These are phyloP conservation scores for Pristionchus maxplancki DNA, from an alignment of 2,888 invertebrate species.

Conservation along the genomic window DNA sequence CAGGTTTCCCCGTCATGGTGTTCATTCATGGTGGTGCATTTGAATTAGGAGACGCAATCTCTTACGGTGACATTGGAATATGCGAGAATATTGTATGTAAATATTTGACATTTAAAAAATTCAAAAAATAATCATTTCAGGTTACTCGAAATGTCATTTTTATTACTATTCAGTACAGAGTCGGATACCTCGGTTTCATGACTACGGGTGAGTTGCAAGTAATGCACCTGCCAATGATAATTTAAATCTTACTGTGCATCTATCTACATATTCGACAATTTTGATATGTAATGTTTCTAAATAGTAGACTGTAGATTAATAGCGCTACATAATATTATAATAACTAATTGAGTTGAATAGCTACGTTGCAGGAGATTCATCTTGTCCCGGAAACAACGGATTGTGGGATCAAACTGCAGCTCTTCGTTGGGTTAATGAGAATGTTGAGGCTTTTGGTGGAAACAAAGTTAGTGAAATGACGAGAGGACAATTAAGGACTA, in stretches of 20 bases:
- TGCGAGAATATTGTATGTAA: slow-evolving; percentile 34
- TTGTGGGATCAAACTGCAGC: slow-evolving; percentile 73
- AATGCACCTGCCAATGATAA: too few species aligned
- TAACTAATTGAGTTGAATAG: too few species aligned
- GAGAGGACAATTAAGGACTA: neutral
- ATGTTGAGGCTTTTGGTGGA: slow-evolving; percentile 67
- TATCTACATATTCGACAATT: too few species aligned
- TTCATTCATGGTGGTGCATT: slow-evolving; percentile 69
- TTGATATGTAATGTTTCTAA: too few species aligned
- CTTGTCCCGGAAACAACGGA: slow-evolving; percentile 71
- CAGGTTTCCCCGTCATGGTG: slow-evolving; percentile 63
- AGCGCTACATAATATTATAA: too few species aligned
- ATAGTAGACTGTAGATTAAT: too few species aligned
- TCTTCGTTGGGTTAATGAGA: slow-evolving; percentile 69
- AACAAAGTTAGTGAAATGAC: slow-evolving; percentile 43
- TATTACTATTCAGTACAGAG: slow-evolving; percentile 68
- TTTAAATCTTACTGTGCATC: too few species aligned
- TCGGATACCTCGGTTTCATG: slow-evolving; percentile 71
- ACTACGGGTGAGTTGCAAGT: slow-evolving; percentile 68
- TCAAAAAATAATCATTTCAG: neutral
- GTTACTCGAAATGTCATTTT: slow-evolving; percentile 61
- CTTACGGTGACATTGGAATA: slow-evolving; percentile 66
- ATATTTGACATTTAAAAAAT: neutral
- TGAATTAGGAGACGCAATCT: slow-evolving; percentile 62
- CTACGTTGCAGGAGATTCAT: slow-evolving; percentile 55